phyloP scores from a whole-genome alignment of 2,113 vertebrate genomes.

The Jacana jacana region DNA sequence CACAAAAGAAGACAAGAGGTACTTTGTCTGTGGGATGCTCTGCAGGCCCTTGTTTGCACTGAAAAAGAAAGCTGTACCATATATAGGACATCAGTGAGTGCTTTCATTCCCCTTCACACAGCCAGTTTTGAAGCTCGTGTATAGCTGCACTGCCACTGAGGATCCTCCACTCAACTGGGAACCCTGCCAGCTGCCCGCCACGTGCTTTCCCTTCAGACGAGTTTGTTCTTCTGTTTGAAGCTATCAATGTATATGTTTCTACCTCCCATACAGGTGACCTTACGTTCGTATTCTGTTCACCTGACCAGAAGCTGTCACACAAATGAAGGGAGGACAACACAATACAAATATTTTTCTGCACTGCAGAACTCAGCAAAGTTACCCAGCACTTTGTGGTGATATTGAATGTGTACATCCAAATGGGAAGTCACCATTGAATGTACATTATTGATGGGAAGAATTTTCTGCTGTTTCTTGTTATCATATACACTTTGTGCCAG shows the following conservation, averaged over 20 bases:
- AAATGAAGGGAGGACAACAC: not conserved
- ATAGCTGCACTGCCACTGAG: not conserved
- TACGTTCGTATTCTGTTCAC: not conserved
- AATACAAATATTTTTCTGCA: not conserved
- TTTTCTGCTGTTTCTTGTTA: not conserved
- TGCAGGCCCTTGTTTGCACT: not conserved
- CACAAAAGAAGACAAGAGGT: not conserved
- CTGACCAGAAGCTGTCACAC: not conserved
- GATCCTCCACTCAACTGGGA: not conserved
- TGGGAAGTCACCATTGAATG: not conserved
- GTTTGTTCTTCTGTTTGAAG: not conserved
- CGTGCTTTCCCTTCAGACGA: fast-evolving
- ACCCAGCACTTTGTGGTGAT: not conserved
- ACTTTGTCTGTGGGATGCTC: not conserved
- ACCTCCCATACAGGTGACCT: not conserved
- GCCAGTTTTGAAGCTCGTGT: not conserved
- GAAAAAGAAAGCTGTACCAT: not conserved
- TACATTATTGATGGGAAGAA: not conserved
- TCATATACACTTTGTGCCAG: not conserved
- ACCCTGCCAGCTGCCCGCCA: not conserved
- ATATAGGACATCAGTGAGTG: not conserved
- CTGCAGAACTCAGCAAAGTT: not conserved
- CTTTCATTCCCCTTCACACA: not conserved
- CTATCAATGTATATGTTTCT: not conserved
- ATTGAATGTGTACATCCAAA: not conserved